Percentiles rank a stretch among this genome's conserved stretches.
phyloP scores from a whole-genome alignment of 1,140 invertebrate genomes.

The Monomorium pharaonis region DNA sequence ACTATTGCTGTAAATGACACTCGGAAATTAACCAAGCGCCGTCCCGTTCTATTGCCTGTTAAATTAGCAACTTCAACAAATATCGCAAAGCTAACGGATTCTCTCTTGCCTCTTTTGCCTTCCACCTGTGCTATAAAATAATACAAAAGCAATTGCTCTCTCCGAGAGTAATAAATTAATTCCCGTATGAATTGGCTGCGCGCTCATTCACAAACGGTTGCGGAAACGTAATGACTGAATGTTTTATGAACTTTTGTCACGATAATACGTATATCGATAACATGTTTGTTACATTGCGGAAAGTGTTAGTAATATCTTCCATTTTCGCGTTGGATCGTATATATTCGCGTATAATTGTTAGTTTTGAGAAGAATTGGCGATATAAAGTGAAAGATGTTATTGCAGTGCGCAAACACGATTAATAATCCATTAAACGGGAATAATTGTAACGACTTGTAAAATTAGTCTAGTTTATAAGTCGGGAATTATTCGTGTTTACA shows the following conservation, averaged over 20 bases:
- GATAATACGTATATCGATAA: not conserved
- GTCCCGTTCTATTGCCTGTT: constrained; percentile 27
- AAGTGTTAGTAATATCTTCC: not conserved
- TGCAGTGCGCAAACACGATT: not conserved
- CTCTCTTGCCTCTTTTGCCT: constrained; percentile 9
- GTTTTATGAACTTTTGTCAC: constrained; percentile 18
- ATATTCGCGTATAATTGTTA: not conserved
- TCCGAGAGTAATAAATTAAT: constrained; percentile 43
- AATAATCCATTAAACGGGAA: not conserved
- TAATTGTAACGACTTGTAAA: not conserved
- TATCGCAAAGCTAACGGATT: constrained; percentile 28
- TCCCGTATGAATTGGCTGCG: constrained; percentile 7
- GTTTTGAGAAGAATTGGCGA: not conserved
- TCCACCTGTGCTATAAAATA: constrained; percentile 9
- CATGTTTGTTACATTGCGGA: not conserved
- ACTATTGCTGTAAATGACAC: constrained; percentile 48
- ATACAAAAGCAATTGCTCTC: constrained; percentile 43
- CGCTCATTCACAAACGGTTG: constrained; percentile 31
- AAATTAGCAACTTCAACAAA: constrained; percentile 53
- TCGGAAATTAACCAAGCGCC: constrained; percentile 37
- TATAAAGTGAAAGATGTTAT: not conserved
- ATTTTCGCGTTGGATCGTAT: not conserved
- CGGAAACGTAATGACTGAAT: constrained; percentile 25
- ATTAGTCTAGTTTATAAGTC: constrained; percentile 6
- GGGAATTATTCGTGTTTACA: constrained; percentile 14